A percentile compares a stretch with the other conserved stretches of the same genome.
Conservation (phyloP, 2,113 vertebrate genomes). For the Epinephelus cyanopodus region DNA sequence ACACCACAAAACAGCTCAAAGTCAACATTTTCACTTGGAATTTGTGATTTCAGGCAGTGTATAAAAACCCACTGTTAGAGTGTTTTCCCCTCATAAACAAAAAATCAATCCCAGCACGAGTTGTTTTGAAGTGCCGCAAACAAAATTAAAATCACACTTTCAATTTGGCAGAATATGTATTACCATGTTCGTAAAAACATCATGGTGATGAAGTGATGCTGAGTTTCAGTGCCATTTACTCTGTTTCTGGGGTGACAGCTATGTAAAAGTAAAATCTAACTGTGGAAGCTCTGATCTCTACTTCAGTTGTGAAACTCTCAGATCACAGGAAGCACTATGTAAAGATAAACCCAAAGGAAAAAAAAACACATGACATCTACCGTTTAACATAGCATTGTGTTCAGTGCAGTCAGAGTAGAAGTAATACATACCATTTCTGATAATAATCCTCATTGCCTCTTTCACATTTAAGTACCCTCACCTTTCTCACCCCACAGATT, state of each 20-base stretch:
- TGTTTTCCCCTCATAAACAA: not conserved
- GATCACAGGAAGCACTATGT: not conserved
- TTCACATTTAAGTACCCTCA: not conserved
- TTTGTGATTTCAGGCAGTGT: not conserved
- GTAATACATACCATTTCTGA: not conserved
- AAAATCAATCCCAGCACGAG: not conserved
- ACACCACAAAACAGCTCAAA: not conserved
- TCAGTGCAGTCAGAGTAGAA: not conserved
- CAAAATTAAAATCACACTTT: not conserved
- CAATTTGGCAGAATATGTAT: not conserved
- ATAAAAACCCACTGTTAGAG: not conserved
- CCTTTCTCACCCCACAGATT: constrained; percentile 6
- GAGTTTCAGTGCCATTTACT: not conserved
- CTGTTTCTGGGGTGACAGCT: constrained; percentile 10
- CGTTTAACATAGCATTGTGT: not conserved
- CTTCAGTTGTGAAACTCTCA: not conserved
- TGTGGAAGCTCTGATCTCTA: constrained; percentile 15
- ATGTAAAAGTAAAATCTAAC: not conserved
- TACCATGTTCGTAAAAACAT: not conserved
- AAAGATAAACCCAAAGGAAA: not conserved
- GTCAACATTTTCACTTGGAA: not conserved
- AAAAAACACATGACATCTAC: not conserved
- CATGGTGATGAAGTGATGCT: not conserved
- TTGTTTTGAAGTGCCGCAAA: not conserved
- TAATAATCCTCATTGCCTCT: constrained; percentile 3